phyloP scores from a whole-genome alignment of 2,888 invertebrate genomes.

The Phlogophora meticulosa region DNA sequence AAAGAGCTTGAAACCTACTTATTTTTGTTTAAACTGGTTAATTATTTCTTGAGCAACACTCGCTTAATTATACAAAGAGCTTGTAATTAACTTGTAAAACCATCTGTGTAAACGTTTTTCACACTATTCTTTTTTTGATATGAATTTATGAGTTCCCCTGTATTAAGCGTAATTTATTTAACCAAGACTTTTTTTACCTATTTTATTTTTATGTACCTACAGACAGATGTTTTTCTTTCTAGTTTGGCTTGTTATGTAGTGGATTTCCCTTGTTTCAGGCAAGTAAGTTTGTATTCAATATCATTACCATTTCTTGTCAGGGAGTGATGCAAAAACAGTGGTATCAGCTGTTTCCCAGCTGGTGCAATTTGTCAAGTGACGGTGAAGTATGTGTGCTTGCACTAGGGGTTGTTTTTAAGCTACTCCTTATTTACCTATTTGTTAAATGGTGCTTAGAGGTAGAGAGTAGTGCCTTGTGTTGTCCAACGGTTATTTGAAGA shows the following conservation, averaged over 20 bases:
- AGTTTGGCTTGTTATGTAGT: neutral
- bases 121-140: neutral
- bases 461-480: neutral
- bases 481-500: neutral
- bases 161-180: neutral
- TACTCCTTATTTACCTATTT: constrained; percentile 23
- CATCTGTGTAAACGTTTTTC: constrained; percentile 3
- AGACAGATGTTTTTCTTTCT: neutral
- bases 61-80: constrained; percentile 26
- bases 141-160: constrained; percentile 3
- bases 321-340: constrained; percentile 49
- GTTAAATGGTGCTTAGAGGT: constrained; percentile 3
- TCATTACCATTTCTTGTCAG: constrained; percentile 43
- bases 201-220: no score
- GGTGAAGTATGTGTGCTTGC: constrained; percentile 51
- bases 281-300: constrained; percentile 40
- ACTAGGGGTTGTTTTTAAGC: constrained; percentile 41
- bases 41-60: constrained; percentile 11
- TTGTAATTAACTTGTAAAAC: constrained; percentile 26
- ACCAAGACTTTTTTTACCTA: no score
- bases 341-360: constrained; percentile 53
- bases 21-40: constrained; percentile 12
- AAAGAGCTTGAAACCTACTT: neutral
- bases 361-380: constrained; percentile 57
- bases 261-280: constrained; percentile 7